Percentiles rank a stretch among this genome's conserved stretches.
Conservation (phyloP, 2,113 vertebrate genomes). For the Psittacula cyanocephala region DNA sequence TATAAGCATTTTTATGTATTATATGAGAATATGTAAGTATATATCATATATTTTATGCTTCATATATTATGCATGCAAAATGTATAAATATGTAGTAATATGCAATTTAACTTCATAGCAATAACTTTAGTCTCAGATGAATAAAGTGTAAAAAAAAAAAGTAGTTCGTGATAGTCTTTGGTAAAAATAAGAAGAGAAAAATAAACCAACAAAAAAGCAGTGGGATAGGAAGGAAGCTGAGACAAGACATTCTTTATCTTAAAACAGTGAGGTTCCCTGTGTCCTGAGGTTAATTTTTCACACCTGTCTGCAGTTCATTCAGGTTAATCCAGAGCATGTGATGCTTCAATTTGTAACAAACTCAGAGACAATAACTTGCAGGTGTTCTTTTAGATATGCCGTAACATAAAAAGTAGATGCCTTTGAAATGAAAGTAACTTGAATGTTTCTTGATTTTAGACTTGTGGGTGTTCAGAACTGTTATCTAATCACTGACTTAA, state of each 20-base stretch:
- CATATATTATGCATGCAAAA: neutral
- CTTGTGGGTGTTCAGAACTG: neutral
- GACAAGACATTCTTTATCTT: neutral
- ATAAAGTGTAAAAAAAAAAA: neutral
- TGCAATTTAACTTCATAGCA: neutral
- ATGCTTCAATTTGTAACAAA: neutral
- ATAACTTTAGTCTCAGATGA: neutral
- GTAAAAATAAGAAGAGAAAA: neutral
- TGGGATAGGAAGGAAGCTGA: neutral
- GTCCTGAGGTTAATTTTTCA: slow-evolving; percentile 1
- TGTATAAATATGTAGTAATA: neutral
- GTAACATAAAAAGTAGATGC: neutral
- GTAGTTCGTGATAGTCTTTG: rapidly evolving
- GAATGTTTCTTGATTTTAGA: neutral
- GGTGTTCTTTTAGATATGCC: neutral
- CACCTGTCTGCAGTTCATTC: neutral
- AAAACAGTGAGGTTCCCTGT: neutral
- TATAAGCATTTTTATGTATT: neutral
- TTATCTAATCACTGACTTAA: neutral
- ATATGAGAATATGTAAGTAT: neutral
- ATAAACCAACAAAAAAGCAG: rapidly evolving
- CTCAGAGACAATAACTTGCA: neutral
- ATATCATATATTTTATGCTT: neutral
- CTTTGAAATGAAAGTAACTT: neutral
- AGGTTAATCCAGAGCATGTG: neutral